phyloP scores from a whole-genome alignment of 2,888 invertebrate genomes.

The Pinctada fucata region DNA sequence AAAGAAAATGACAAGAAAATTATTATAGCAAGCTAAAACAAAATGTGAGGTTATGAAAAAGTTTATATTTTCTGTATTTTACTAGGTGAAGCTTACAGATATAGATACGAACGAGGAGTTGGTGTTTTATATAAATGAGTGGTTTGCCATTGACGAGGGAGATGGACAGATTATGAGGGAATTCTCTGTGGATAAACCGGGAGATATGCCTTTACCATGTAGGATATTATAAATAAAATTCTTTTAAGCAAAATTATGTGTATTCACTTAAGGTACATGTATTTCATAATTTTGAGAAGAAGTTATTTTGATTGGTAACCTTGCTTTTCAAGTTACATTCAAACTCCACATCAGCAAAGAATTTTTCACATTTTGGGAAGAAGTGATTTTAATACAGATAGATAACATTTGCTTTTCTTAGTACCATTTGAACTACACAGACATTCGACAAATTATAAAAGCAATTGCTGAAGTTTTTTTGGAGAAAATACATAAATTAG shows the following conservation, averaged over 20 bases:
- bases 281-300: too few relatives aligned
- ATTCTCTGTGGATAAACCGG: conserved; percentile 58
- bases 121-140: conserved; percentile 66
- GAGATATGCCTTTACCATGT: conserved; percentile 63
- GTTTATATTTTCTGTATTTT: not conserved
- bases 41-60: too few relatives aligned
- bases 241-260: too few relatives aligned
- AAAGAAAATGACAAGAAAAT: conserved; percentile 16
- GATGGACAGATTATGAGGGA: conserved; percentile 67
- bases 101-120: conserved; percentile 61
- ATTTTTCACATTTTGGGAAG: too few relatives aligned
- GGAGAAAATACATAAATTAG: too few relatives aligned
- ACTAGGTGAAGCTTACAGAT: conserved; percentile 62
- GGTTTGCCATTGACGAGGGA: conserved; percentile 68
- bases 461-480: too few relatives aligned
- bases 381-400: too few relatives aligned
- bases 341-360: not conserved
- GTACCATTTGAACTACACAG: too few relatives aligned
- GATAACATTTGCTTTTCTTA: too few relatives aligned
- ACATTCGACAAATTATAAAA: too few relatives aligned
- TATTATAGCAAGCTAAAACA: not conserved
- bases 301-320: too few relatives aligned
- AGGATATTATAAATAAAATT: not conserved
- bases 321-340: not conserved
- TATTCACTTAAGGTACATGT: too few relatives aligned